These are phyloP conservation scores for Drosophila kanekoi DNA, from an alignment of 2,888 invertebrate species.

Conservation along the genomic window DNA sequence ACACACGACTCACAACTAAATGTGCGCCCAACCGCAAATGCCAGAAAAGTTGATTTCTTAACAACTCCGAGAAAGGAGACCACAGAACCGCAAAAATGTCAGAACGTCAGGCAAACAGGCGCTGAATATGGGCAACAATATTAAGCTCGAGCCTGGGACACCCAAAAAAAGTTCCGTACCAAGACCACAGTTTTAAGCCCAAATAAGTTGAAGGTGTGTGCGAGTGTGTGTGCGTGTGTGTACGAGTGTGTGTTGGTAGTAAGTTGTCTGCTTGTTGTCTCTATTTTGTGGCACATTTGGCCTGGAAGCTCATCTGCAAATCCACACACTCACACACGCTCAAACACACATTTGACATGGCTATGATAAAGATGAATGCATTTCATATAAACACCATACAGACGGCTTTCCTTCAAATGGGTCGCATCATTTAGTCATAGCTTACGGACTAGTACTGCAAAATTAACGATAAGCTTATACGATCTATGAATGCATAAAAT, in stretches of 20 bases:
- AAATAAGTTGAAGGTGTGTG: slow-evolving; percentile 22
- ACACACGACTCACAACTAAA: slow-evolving; percentile 45
- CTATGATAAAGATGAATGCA: slow-evolving; percentile 72
- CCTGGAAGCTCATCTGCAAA: slow-evolving; percentile 45
- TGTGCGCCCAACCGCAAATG: slow-evolving; percentile 69
- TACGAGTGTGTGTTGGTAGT: slow-evolving; percentile 54
- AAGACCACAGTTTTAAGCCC: slow-evolving; percentile 66
- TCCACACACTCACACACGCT: slow-evolving; percentile 32
- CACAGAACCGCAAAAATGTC: slow-evolving; percentile 69
- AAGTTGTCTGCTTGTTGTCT: slow-evolving; percentile 73
- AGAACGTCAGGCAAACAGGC: slow-evolving; percentile 38
- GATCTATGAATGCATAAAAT: too few relatives aligned
- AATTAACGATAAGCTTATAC: too few relatives aligned
- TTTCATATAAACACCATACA: slow-evolving; percentile 63
- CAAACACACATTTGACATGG: slow-evolving; percentile 31
- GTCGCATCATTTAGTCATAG: not conserved
- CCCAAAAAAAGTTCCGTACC: slow-evolving; percentile 48
- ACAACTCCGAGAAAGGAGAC: slow-evolving; percentile 54
- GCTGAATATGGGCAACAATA: slow-evolving; percentile 31
- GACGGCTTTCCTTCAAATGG: slow-evolving; percentile 6
- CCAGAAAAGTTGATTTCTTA: slow-evolving; percentile 78
- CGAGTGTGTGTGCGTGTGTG: slow-evolving; percentile 16
- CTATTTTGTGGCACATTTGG: slow-evolving; percentile 64
- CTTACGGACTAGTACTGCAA: not conserved
- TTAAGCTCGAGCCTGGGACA: slow-evolving; percentile 20